These are phyloP conservation scores for Aurelia sp. DNA, from an alignment of 30 jellyfish, hydroid and myxozoan species.

Conservation along the genomic window DNA sequence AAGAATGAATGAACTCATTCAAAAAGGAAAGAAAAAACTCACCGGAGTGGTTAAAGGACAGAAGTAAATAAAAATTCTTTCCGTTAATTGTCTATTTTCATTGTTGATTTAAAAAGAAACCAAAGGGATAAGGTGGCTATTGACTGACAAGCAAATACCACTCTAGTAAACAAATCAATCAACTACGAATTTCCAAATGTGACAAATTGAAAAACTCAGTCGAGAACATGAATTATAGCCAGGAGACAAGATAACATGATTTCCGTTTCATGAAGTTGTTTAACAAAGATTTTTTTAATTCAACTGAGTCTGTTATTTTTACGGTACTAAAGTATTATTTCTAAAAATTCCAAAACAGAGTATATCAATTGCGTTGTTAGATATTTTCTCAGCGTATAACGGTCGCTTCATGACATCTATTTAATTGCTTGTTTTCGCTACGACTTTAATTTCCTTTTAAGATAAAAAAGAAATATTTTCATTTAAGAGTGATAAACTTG, in stretches of 20 bases:
- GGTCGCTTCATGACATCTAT: conserved; percentile 9
- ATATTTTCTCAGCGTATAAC: conserved; percentile 43
- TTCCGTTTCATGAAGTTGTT: conserved; percentile 47
- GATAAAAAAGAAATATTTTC: too few relatives aligned
- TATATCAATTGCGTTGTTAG: conserved; percentile 36
- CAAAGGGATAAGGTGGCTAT: too few relatives aligned
- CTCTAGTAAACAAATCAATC: conserved; percentile 50
- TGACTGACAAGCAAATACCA: conserved; percentile 13
- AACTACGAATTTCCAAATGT: conserved; percentile 13
- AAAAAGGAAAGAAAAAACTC: too few relatives aligned
- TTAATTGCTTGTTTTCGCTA: too few relatives aligned
- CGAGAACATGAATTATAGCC: neutral
- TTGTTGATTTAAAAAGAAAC: too few relatives aligned
- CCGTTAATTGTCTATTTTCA: too few relatives aligned
- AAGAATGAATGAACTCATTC: too few relatives aligned
- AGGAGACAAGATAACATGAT: conserved; percentile 28
- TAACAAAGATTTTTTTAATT: conserved; percentile 6
- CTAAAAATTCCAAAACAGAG: neutral
- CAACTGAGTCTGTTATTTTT: conserved; percentile 48
- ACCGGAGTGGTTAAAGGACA: too few relatives aligned
- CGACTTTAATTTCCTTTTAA: too few relatives aligned
- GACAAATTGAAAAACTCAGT: conserved; percentile 14
- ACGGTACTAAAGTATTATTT: conserved; percentile 18
- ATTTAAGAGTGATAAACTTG: too few relatives aligned
- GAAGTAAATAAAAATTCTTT: too few relatives aligned